phyloP scores from a whole-genome alignment of 2,888 invertebrate species.

The Stegana nigrithorax region DNA sequence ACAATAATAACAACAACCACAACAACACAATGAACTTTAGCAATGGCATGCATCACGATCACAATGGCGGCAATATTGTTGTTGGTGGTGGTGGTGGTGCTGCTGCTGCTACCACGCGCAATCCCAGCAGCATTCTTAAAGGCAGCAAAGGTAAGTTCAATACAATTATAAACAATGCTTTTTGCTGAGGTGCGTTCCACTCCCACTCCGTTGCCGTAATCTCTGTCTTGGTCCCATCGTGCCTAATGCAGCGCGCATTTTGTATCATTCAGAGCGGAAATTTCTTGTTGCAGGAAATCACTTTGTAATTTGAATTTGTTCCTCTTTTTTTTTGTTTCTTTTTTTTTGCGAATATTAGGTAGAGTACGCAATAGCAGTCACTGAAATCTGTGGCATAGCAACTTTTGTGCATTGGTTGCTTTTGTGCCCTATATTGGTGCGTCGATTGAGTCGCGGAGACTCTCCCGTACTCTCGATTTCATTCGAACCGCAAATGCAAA shows the following conservation, averaged over 20 bases:
- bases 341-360: background rate
- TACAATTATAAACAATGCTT: background rate
- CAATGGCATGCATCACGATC: slow-evolving; percentile 23
- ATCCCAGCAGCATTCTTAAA: slow-evolving; percentile 54
- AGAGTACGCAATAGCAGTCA: no score
- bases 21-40: slow-evolving; percentile 21
- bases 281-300: background rate
- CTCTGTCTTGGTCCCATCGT: no score
- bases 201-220: no score
- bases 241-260: no score
- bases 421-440: no score
- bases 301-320: background rate
- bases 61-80: slow-evolving; percentile 26
- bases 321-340: background rate
- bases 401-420: no score
- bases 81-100: slow-evolving; percentile 13
- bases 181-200: no score
- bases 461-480: no score
- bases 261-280: background rate
- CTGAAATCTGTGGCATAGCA: no score
- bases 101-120: slow-evolving; percentile 30
- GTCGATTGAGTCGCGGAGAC: no score
- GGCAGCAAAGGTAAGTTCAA: slow-evolving; percentile 58
- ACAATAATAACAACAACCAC: slow-evolving; percentile 20
- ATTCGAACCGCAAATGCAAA: no score